These are phyloP conservation scores for Hirtodrosophila alboralis DNA, from an alignment of 2,888 invertebrate genomes.

Conservation along the genomic window DNA sequence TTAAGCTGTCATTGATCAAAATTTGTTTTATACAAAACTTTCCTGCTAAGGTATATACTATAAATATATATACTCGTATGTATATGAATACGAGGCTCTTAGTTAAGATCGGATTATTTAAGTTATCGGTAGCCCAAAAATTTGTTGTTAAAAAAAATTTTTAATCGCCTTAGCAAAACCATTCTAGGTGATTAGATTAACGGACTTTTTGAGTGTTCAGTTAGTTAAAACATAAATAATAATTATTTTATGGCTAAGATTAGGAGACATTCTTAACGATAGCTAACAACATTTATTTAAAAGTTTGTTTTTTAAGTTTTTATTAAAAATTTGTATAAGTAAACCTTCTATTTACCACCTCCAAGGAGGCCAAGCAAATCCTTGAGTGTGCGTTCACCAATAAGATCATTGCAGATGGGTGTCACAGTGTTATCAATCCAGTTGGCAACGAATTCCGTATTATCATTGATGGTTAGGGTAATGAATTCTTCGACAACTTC, in stretches of 20 bases:
- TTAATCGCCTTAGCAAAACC: slow-evolving; percentile 17
- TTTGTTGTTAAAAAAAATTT: too few relatives aligned
- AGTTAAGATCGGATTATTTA: too few relatives aligned
- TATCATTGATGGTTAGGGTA: slow-evolving; percentile 75
- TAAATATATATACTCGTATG: too few relatives aligned
- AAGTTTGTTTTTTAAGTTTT: slow-evolving; percentile 7
- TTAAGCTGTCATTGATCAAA: too few relatives aligned
- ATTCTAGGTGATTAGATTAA: slow-evolving; percentile 63
- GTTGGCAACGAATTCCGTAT: slow-evolving; percentile 65
- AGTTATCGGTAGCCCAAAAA: too few relatives aligned
- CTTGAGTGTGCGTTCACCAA: slow-evolving; percentile 66
- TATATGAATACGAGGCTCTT: too few relatives aligned
- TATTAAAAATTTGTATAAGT: background rate
- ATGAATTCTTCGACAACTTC: slow-evolving; percentile 79
- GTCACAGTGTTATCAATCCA: slow-evolving; percentile 56
- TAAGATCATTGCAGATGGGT: slow-evolving; percentile 65
- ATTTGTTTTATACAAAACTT: too few relatives aligned
- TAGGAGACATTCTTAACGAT: slow-evolving; percentile 8
- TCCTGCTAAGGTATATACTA: too few relatives aligned
- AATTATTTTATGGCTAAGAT: slow-evolving; percentile 29
- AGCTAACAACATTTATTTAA: slow-evolving; percentile 10
- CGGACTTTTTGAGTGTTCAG: too few relatives aligned
- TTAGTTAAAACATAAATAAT: slow-evolving; percentile 19
- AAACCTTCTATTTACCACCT: slow-evolving; percentile 35
- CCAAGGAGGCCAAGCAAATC: slow-evolving; percentile 71